Conservation (phyloP, 2,888 invertebrate species). For the Andrena fulva region DNA sequence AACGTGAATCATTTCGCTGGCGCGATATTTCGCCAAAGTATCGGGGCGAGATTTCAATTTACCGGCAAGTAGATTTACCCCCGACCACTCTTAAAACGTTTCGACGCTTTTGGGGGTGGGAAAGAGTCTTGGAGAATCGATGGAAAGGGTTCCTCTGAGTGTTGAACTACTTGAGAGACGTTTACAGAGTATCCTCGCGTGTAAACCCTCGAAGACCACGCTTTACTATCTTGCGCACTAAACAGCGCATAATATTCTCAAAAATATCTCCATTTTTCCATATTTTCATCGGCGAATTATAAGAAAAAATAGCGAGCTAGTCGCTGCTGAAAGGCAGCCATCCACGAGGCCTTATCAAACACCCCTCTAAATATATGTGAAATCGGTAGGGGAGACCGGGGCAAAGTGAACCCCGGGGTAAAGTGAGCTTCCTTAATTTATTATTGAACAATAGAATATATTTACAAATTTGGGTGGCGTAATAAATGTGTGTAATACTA, state of each 20-base stretch:
- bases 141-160: neutral
- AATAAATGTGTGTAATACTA: no score
- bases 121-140: neutral
- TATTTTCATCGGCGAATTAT: conserved; percentile 1
- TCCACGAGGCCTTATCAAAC: neutral
- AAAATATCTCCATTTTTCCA: neutral
- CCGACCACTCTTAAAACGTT: neutral
- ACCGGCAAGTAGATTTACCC: conserved; percentile 4
- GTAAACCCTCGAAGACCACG: no score
- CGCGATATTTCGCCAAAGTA: conserved; percentile 32
- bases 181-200: no score
- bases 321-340: neutral
- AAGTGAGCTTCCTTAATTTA: no score
- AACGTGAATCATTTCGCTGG: conserved; percentile 38
- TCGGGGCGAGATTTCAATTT: conserved; percentile 46
- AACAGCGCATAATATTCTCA: neutral
- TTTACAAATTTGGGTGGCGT: no score
- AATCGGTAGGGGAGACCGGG: conserved; percentile 1
- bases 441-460: no score
- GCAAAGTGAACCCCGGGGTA: no score
- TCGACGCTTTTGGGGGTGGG: no score
- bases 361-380: conserved; percentile 10
- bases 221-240: no score
- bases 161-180: no score
- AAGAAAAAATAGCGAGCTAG: neutral